A percentile compares a stretch with the other conserved stretches of the same genome.
Evolutionary conservation across 1,140 invertebrate genomes (phyloP).

Genomic region (Hypothenemus hampei): DNA sequence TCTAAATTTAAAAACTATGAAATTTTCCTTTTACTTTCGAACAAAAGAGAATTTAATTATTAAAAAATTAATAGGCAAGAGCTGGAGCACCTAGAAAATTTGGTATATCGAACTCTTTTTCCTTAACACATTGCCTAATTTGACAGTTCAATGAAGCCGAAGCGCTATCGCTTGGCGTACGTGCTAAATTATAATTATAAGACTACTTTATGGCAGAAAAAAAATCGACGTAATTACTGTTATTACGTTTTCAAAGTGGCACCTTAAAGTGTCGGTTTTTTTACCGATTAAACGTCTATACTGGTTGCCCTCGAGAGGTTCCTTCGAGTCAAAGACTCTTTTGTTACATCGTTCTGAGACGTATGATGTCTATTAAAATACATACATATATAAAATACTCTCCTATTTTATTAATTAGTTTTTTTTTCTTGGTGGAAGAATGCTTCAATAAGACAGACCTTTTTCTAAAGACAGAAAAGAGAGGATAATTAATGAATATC

Average conservation of each 20-base stretch:
- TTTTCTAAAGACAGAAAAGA: conserved; percentile 14
- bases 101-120: conserved; percentile 3
- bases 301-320: conserved; percentile 8
- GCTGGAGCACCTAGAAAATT: conserved; percentile 22
- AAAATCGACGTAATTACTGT: conserved; percentile 18
- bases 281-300: conserved; percentile 16
- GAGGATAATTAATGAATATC: conserved; percentile 24
- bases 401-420: no score
- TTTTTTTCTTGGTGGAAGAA: no score
- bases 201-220: conserved; percentile 20
- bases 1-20: no score
- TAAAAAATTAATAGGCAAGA: no score
- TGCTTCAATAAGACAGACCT: no score
- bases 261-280: conserved; percentile 19
- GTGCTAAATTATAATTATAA: conserved; percentile 21
- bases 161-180: conserved; percentile 2
- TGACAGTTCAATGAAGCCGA: conserved; percentile 18
- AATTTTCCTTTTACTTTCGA: no score
- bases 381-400: no score
- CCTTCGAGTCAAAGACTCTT: conserved; percentile 13
- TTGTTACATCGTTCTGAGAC: no score
- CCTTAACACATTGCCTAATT: conserved; percentile 17
- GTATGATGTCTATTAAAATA: no score
- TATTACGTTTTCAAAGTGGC: conserved; percentile 19
- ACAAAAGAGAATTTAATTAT: no score